phyloP scores from a whole-genome alignment of 2,888 invertebrate genomes.

The Polydesmus complanatus region DNA sequence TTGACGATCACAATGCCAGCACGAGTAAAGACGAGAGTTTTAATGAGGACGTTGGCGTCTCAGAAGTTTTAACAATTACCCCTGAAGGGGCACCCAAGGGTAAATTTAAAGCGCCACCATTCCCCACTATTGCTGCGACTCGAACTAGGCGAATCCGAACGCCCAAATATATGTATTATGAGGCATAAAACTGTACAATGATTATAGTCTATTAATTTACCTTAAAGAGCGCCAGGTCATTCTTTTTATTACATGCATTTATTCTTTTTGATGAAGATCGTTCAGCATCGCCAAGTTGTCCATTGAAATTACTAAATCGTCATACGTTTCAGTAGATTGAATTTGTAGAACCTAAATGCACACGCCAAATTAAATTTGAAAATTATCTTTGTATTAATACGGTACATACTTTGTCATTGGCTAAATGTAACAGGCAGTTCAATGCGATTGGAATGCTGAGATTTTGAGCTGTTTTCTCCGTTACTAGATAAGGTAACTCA shows the following conservation, averaged over 20 bases:
- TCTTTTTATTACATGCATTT: no score
- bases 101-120: constrained; percentile 9
- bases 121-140: constrained; percentile 26
- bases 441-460: background rate
- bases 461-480: background rate
- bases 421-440: background rate
- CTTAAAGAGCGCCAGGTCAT: background rate
- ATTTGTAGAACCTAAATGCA: no score
- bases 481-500: background rate
- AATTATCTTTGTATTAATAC: no score
- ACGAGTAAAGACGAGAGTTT: no score
- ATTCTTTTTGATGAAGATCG: no score
- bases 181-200: constrained; percentile 21
- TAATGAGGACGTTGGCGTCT: no score
- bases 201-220: background rate
- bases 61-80: no score
- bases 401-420: background rate
- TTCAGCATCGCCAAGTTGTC: no score
- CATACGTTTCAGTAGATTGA: no score
- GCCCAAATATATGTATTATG: constrained; percentile 27
- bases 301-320: no score
- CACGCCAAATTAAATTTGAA: no score
- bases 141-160: constrained; percentile 28
- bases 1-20: no score
- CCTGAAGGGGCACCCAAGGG: background rate